phyloP scores from a whole-genome alignment of 2,113 vertebrate species.

The Vireo altiloquus region DNA sequence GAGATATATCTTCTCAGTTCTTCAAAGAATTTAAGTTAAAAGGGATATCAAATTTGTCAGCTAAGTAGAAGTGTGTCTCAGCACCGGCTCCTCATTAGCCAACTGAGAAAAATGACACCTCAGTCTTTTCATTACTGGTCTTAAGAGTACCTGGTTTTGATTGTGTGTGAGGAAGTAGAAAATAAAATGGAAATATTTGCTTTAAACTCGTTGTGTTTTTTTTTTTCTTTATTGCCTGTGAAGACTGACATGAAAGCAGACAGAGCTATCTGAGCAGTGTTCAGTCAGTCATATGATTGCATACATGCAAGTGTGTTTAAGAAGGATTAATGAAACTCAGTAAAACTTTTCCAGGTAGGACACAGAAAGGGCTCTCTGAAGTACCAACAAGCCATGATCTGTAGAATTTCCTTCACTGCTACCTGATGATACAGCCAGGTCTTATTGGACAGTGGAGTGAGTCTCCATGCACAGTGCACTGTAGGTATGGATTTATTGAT shows the following conservation, averaged over 20 bases:
- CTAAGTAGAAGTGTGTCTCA: background rate
- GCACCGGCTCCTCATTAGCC: background rate
- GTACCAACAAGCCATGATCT: background rate
- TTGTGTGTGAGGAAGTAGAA: background rate
- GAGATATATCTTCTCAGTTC: background rate
- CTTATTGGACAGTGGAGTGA: background rate
- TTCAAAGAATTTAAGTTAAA: slow-evolving; percentile 23
- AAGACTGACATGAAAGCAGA: background rate
- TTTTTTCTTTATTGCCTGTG: background rate
- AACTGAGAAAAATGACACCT: background rate
- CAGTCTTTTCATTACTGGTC: background rate
- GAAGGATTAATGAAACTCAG: background rate
- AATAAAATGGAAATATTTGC: background rate
- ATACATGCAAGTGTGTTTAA: too few relatives aligned
- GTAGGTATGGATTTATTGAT: background rate
- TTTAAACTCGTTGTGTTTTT: background rate
- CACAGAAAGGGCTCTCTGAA: background rate
- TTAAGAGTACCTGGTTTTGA: background rate
- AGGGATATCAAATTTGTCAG: background rate
- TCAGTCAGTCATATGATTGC: too few relatives aligned
- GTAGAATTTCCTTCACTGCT: background rate
- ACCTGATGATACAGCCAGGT: background rate
- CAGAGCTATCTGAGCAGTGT: too few relatives aligned
- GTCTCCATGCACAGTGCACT: background rate
- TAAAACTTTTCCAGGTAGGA: background rate